Percentiles rank a stretch among this genome's conserved stretches.
Evolutionary conservation across 2,113 vertebrate species (phyloP).

Genomic region (Oenanthe oenanthe): DNA sequence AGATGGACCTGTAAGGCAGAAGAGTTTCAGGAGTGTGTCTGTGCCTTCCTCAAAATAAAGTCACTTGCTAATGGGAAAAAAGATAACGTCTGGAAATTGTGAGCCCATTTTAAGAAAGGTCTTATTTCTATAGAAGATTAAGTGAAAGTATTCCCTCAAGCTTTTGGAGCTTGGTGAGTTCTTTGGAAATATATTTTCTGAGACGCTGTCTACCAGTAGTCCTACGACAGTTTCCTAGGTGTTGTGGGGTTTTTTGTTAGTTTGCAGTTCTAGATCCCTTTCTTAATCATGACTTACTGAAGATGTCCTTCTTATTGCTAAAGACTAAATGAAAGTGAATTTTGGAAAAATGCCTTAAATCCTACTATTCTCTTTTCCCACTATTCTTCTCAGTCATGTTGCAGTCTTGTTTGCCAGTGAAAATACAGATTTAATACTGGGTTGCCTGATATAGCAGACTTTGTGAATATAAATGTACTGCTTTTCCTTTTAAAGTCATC

Average conservation of each 20-base stretch:
- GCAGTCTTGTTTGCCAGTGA: background rate
- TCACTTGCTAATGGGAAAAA: background rate
- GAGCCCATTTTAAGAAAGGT: background rate
- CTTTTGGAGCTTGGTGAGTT: background rate
- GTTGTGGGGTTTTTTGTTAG: background rate
- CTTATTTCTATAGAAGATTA: background rate
- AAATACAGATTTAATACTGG: background rate
- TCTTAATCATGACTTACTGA: background rate
- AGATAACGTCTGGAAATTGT: accelerated
- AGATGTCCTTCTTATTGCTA: background rate
- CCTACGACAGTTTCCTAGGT: background rate
- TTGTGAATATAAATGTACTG: background rate
- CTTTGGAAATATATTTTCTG: background rate
- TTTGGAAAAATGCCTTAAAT: background rate
- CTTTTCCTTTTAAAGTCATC: background rate
- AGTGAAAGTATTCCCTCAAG: background rate
- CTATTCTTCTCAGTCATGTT: background rate
- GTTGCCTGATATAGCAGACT: background rate
- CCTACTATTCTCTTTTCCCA: background rate
- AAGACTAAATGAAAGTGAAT: background rate
- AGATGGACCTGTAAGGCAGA: background rate
- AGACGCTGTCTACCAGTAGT: background rate
- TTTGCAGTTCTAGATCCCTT: background rate
- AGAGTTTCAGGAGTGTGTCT: background rate
- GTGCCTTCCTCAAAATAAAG: background rate